phyloP scores from a whole-genome alignment of 2,113 vertebrate genomes.

The Gallinago jamesoni region DNA sequence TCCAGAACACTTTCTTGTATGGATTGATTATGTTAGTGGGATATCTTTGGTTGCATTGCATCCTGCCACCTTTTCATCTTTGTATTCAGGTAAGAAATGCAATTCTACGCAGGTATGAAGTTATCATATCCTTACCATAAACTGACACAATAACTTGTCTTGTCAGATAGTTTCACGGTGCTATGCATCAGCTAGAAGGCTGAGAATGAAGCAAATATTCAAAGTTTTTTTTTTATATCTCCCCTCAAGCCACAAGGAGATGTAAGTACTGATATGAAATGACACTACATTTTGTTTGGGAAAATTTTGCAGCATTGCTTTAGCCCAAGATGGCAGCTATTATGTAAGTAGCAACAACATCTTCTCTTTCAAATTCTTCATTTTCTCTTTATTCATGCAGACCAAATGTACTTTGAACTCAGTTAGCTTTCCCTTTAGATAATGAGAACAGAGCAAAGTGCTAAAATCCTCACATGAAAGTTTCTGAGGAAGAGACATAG shows the following conservation, averaged over 20 bases:
- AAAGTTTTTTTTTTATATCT: constrained; percentile 27
- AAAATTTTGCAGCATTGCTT: background rate
- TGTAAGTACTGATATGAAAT: constrained; percentile 40
- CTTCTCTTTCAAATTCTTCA: background rate
- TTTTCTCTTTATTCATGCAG: background rate
- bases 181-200: background rate
- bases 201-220: constrained; percentile 23
- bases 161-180: constrained; percentile 25
- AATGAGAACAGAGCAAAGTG: background rate
- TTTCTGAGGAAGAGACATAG: background rate
- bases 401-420: background rate
- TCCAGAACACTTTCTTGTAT: background rate
- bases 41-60: background rate
- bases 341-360: background rate
- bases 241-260: constrained; percentile 19
- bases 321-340: constrained; percentile 14
- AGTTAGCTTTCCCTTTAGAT: background rate
- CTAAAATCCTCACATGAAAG: background rate
- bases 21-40: background rate
- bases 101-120: background rate
- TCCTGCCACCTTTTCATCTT: background rate
- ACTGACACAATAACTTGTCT: background rate
- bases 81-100: background rate
- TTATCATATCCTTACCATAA: constrained; percentile 3
- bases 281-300: constrained; percentile 30